Base-by-base conservation (phyloP, 2,888 invertebrate genomes). In the Acholoe squamosa region DNA sequence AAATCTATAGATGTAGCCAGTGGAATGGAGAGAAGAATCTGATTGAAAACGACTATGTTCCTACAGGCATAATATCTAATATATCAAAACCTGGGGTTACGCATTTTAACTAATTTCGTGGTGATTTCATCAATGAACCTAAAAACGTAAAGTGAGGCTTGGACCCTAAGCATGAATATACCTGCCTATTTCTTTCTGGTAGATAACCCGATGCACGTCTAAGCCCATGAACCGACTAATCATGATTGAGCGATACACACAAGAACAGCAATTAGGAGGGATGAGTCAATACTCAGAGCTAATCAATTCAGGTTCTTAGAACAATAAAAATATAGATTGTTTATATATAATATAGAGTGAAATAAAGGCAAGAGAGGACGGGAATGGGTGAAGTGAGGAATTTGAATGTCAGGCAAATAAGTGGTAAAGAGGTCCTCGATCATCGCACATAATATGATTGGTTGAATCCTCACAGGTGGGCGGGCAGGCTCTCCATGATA, bases 321-420 rank as follows among this genome's bases (percentile, higher is more conserved):
- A 71, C 25, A 71, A 71, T 61, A 71, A 71, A 71, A 28, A 71
- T 71, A 71, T n/a, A 71, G 14, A 7, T 71, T 25, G 28, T 71
- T n/a, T 61, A 71, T 71, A 71, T 71, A 71, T 28, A 71, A 28
- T 71, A 28, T 25, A 71, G 71, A 71, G 71, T 71, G 25, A 28
- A 71, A 71, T 28, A 28, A 71, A 71, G 71, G 71, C 71, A 28
- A 71, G 28, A 71, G 28, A 71, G 71, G 71, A 71, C 71, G 71
- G 71, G 71, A 28, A 28, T 28, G 25, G 71, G 25, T 71, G 19
- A 71, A 61, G n/a, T 61, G 61, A 61, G 22, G n/a, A 19, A n/a
- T 14, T n/a, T 19, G n/a, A 61, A 61, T 61, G 22, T 61, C 61
- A 61, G 61, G 61, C 61, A 61, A 61, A 61, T 3, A 43, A 43